Evolutionary conservation across 2,113 vertebrate genomes (phyloP).

Genomic region (Dromiciops gliroides): DNA sequence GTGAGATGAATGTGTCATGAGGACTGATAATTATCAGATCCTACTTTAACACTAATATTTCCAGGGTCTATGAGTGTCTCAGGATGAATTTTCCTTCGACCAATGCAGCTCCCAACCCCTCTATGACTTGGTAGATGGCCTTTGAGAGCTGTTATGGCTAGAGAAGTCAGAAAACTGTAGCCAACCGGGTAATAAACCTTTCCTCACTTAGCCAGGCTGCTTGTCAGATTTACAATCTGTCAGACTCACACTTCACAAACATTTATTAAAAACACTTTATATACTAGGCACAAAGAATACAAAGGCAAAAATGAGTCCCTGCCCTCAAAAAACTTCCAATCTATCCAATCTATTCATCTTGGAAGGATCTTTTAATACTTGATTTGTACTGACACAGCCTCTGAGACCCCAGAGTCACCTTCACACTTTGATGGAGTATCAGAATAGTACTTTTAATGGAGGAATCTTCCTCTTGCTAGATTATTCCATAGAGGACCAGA

Average conservation of each 20-base stretch:
- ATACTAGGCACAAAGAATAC: not conserved
- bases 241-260: not conserved
- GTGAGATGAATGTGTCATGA: not conserved
- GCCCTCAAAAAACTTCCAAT: not conserved
- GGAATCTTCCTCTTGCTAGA: not conserved
- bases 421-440: not conserved
- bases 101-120: not conserved
- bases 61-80: not conserved
- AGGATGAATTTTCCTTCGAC: not conserved
- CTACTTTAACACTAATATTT: not conserved
- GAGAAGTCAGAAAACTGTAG: not conserved
- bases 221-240: not conserved
- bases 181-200: not conserved
- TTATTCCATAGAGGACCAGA: not conserved
- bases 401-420: not conserved
- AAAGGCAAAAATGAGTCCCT: not conserved
- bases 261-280: not conserved
- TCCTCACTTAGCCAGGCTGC: not conserved
- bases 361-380: not conserved
- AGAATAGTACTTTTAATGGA: not conserved
- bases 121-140: not conserved
- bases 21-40: not conserved
- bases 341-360: not conserved
- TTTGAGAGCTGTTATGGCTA: not conserved
- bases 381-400: not conserved